phyloP scores from a whole-genome alignment of 1,140 invertebrate species.

The Psilanteris sp. region DNA sequence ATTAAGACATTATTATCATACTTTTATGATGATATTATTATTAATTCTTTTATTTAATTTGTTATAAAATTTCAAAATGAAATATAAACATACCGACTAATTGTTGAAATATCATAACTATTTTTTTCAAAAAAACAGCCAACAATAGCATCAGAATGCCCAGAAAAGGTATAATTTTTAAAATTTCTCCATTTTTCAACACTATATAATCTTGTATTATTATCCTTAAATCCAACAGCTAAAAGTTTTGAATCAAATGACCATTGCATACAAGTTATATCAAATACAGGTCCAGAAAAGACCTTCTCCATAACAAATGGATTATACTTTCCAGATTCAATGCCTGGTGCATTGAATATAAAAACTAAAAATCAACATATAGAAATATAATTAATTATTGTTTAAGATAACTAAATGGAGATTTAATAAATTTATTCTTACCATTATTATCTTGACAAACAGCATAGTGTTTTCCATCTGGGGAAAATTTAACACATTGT shows the following conservation, averaged over 20 bases:
- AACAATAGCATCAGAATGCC: slow-evolving; percentile 91
- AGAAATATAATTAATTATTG: no score
- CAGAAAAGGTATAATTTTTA: slow-evolving; percentile 85
- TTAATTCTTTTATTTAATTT: no score
- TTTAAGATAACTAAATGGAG: no score
- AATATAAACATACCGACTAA: slow-evolving; percentile 77
- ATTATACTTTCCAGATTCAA: slow-evolving; percentile 89
- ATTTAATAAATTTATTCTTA: no score
- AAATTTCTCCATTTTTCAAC: slow-evolving; percentile 88
- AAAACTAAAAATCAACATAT: slow-evolving; percentile 87
- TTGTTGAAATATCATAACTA: slow-evolving; percentile 89
- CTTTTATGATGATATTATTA: no score
- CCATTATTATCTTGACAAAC: slow-evolving; percentile 91
- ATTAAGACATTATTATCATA: not conserved
- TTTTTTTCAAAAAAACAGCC: slow-evolving; percentile 93
- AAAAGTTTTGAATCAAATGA: slow-evolving; percentile 93
- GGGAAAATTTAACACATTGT: slow-evolving; percentile 92
- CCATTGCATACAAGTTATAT: slow-evolving; percentile 93
- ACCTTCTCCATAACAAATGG: slow-evolving; percentile 92
- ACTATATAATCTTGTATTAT: slow-evolving; percentile 89
- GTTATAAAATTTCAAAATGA: slow-evolving; percentile 5
- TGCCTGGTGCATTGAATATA: slow-evolving; percentile 91
- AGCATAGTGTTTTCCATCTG: slow-evolving; percentile 95
- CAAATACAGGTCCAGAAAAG: slow-evolving; percentile 89
- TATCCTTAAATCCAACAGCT: slow-evolving; percentile 92